Evolutionary conservation across 2,113 vertebrate genomes (phyloP).

Genomic region (Sylvia atricapilla): DNA sequence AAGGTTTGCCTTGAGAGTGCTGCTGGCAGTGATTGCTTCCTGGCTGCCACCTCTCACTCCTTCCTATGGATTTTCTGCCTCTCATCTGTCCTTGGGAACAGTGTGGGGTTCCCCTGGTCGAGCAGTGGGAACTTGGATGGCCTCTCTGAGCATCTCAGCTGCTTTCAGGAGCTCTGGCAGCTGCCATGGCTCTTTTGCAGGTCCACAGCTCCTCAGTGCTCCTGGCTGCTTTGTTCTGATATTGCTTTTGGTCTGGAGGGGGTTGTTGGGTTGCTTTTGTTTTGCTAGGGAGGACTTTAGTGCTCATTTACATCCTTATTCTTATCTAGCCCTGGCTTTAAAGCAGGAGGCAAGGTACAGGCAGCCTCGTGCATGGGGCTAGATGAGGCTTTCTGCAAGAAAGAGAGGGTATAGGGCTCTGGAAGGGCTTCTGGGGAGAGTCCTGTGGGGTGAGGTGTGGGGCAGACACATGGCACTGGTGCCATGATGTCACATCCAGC

Average conservation of each 20-base stretch:
- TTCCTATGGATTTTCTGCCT: background rate
- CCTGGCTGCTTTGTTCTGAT: background rate
- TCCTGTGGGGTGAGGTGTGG: too few relatives aligned
- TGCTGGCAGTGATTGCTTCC: background rate
- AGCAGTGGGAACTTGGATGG: background rate
- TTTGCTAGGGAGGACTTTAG: background rate
- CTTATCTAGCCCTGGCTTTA: background rate
- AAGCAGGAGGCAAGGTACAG: constrained; percentile 38
- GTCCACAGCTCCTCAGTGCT: background rate
- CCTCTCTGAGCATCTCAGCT: rapidly evolving
- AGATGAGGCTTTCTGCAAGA: background rate
- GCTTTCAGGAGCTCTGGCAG: background rate
- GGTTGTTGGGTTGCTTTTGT: background rate
- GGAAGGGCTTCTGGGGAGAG: background rate
- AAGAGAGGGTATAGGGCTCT: background rate
- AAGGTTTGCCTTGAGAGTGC: background rate
- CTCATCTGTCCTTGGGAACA: background rate
- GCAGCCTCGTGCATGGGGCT: background rate
- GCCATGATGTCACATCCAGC: rapidly evolving
- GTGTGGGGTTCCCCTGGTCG: rapidly evolving
- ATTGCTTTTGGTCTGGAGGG: background rate
- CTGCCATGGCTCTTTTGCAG: background rate
- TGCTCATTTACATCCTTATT: background rate
- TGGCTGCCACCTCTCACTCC: background rate
- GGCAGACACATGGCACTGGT: background rate